These are phyloP conservation scores for Psittacula echo DNA, from an alignment of 2,797 vertebrate species.

Conservation along the genomic window DNA sequence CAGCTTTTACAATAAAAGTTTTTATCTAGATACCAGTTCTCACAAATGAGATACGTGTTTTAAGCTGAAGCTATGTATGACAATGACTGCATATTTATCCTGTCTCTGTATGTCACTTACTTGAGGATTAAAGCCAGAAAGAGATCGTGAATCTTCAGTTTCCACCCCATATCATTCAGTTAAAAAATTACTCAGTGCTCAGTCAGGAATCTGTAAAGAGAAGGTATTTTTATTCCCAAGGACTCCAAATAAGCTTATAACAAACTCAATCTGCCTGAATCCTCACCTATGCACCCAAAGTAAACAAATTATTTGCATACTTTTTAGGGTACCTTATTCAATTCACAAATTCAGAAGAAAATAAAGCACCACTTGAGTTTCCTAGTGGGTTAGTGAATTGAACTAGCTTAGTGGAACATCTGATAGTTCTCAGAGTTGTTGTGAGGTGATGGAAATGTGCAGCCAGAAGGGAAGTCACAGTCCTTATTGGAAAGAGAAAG, in stretches of 20 bases:
- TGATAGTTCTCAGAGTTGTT: background rate
- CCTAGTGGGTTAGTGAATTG: background rate
- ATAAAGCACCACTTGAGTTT: background rate
- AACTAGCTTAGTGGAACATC: background rate
- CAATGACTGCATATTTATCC: background rate
- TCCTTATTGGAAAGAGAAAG: background rate
- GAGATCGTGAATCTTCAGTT: background rate
- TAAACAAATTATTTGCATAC: background rate
- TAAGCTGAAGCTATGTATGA: background rate
- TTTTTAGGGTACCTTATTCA: background rate
- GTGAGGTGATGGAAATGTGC: background rate
- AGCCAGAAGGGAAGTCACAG: background rate
- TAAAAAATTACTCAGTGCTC: background rate
- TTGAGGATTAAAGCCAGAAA: background rate
- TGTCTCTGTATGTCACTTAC: background rate
- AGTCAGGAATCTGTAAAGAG: background rate
- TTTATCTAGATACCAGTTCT: background rate
- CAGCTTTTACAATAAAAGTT: background rate
- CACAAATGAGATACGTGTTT: background rate
- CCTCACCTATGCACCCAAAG: background rate
- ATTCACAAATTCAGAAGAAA: background rate
- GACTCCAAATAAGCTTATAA: background rate
- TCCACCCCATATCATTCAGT: background rate
- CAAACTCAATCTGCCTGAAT: background rate
- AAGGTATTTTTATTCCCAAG: background rate